These are phyloP conservation scores for Ageneiosus marmoratus DNA, from an alignment of 2,113 vertebrate genomes.

Conservation along the genomic window DNA sequence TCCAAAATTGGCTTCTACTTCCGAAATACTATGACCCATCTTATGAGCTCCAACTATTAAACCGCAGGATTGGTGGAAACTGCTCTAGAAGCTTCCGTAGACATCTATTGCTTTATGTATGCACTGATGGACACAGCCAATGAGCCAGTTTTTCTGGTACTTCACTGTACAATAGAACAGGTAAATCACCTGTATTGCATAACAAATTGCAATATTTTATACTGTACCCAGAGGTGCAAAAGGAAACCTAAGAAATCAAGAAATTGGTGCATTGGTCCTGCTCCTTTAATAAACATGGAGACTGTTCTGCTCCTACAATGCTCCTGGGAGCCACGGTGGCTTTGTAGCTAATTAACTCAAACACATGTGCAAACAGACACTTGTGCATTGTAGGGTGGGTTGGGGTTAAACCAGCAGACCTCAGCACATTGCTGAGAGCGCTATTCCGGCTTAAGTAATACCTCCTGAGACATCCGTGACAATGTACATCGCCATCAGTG, in stretches of 20 bases:
- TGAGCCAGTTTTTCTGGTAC: no score
- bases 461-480: slow-evolving; percentile 48
- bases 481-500: slow-evolving; percentile 43
- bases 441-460: slow-evolving; percentile 48
- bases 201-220: background rate
- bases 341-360: slow-evolving; percentile 56
- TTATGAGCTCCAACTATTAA: no score
- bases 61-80: no score
- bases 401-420: slow-evolving; percentile 55
- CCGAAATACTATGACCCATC: no score
- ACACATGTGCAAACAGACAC: slow-evolving; percentile 54
- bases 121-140: no score
- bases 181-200: no score
- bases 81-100: no score
- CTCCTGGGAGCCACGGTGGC: slow-evolving; percentile 46
- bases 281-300: slow-evolving; percentile 44
- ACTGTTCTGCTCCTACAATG: slow-evolving; percentile 9
- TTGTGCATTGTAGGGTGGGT: slow-evolving; percentile 37
- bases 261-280: background rate
- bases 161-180: no score
- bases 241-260: slow-evolving; percentile 15
- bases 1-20: no score
- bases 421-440: slow-evolving; percentile 41
- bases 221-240: slow-evolving; percentile 7
- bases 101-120: no score